Base-by-base conservation (phyloP, 2,113 vertebrate genomes). In the Eudorcas thomsonii region DNA sequence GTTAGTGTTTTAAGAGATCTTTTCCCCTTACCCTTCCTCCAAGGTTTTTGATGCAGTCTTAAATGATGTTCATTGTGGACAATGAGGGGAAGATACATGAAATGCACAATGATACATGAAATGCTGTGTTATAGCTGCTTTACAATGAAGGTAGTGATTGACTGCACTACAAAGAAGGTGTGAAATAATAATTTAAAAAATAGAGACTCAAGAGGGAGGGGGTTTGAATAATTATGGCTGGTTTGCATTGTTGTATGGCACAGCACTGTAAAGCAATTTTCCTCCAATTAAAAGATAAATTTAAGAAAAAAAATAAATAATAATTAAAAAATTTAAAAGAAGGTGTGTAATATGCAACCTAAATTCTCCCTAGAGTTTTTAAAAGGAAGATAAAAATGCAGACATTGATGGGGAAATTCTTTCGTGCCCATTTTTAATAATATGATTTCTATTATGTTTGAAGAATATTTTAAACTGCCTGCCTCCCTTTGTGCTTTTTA, bases 401-500 rank as follows among this genome's bases (percentile, higher is more conserved):
- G 33, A 94, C 39, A 96, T 50, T 6, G 7, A 28, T n/a, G 52
- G 36, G 48, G 43, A 84, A 77, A 67, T 90, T 26, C 64, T 74
- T 48, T 16, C 17, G 28, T 30, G 30, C 8, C 93, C 33, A 10
- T 90, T 90, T 96, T 96, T 30, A 92, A 90, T 67, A 91, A 93
- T 6, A 43, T 77, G 59, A 96, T 90, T 96, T 45, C 85, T 85
- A 77, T 52, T 48, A 81, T n/a, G 25, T 43, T 90, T 45, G 89
- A 90, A 94, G 57, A 91, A 91, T 33, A 52, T 91, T 90, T 96
- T 90, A 64, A 64, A 94, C 25, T 57, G 71, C 48, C 71, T 90
- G 17, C 50, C 25, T 52, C 78, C 93, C 36, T 95, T 97, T 93
- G 78, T 91, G 91, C 71, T 98, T 97, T 78, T 60, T 16, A 92